phyloP scores from a whole-genome alignment of 2,113 vertebrate genomes.

The Neopipo cinnamomea region DNA sequence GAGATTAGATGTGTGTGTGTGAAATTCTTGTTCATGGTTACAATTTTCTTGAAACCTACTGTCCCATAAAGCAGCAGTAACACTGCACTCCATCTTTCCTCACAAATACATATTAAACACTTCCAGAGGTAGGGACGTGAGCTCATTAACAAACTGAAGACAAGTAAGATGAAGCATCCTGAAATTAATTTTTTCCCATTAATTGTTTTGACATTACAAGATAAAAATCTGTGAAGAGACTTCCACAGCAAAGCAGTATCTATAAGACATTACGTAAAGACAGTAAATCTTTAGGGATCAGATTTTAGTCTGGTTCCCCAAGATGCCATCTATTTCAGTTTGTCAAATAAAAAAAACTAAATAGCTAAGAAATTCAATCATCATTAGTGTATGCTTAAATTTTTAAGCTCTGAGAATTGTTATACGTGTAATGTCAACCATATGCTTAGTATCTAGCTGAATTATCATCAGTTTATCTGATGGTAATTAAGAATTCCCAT shows the following conservation, averaged over 20 bases:
- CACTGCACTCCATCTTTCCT: neutral
- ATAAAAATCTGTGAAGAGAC: neutral
- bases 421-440: neutral
- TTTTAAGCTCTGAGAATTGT: neutral
- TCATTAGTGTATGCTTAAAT: neutral
- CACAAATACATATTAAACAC: neutral
- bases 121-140: neutral
- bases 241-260: neutral
- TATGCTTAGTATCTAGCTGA: neutral
- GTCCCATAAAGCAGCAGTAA: neutral
- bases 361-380: neutral
- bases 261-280: neutral
- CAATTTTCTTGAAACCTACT: neutral
- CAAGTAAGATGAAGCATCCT: neutral
- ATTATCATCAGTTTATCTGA: neutral
- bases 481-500: neutral
- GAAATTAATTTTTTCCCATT: constrained; percentile 29
- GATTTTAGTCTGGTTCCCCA: neutral
- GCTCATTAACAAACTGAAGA: neutral
- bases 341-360: neutral
- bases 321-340: neutral
- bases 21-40: neutral
- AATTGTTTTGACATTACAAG: neutral
- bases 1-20: neutral
- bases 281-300: neutral